Percentiles rank a stretch among this genome's conserved stretches.
Evolutionary conservation across 2,113 vertebrate species (phyloP).

Genomic region (Origma solitaria): DNA sequence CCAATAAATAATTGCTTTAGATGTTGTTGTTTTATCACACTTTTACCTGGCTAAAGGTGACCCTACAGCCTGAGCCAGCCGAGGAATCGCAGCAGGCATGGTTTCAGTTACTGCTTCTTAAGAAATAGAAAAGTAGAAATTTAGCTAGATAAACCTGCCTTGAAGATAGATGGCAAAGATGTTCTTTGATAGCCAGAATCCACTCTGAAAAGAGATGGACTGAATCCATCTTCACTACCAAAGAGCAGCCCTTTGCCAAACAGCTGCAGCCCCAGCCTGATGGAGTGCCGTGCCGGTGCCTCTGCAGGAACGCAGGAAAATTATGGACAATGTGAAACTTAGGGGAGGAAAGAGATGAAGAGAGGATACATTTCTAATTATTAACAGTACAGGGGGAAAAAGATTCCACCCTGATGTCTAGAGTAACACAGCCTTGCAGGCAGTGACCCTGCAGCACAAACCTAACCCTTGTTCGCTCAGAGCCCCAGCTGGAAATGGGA

Average conservation of each 20-base stretch:
- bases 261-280: not conserved
- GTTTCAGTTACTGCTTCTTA: not conserved
- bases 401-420: rapidly evolving
- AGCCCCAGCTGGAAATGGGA: not conserved
- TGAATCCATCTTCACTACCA: not conserved
- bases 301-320: not conserved
- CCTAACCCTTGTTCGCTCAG: not conserved
- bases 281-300: not conserved
- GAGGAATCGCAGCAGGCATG: not conserved
- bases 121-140: not conserved
- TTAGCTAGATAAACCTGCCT: not conserved
- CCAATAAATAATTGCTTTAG: not conserved
- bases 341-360: not conserved
- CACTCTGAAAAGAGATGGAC: not conserved
- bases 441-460: not conserved
- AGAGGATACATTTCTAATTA: not conserved
- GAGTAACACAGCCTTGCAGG: not conserved
- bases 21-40: not conserved
- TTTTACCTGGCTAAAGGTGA: not conserved
- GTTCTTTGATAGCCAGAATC: not conserved
- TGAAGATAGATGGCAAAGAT: not conserved
- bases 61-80: not conserved
- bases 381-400: not conserved
- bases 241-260: not conserved
- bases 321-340: not conserved